A percentile compares a stretch with the other conserved stretches of the same genome.
Conservation (phyloP, 2,888 invertebrate genomes). For the Phengaris arion region DNA sequence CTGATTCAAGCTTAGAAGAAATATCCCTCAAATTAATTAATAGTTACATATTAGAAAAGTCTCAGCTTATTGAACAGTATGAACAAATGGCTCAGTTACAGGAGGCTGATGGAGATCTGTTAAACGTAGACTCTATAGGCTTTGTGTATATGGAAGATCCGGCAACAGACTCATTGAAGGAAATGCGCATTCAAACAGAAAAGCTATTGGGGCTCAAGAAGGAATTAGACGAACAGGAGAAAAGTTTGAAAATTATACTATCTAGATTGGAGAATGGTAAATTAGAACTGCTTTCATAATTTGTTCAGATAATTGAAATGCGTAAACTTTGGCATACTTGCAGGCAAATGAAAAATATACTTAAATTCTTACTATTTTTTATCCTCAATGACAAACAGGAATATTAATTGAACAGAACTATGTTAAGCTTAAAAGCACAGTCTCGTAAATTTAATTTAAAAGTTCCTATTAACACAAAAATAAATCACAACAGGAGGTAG, state of each 20-base stretch:
- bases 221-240: slow-evolving; percentile 81
- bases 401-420: no score
- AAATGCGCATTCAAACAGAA: slow-evolving; percentile 82
- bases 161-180: slow-evolving; percentile 80
- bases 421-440: no score
- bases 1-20: slow-evolving; percentile 86
- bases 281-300: not conserved
- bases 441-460: no score
- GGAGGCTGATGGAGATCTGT: slow-evolving; percentile 68
- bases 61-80: slow-evolving; percentile 83
- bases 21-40: slow-evolving; percentile 85
- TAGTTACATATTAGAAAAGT: slow-evolving; percentile 84
- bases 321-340: no score
- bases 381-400: no score
- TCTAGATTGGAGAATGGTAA: slow-evolving; percentile 57
- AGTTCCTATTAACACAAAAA: no score
- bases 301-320: not conserved
- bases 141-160: slow-evolving; percentile 82
- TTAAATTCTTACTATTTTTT: no score
- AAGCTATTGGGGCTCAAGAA: slow-evolving; percentile 82
- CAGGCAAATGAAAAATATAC: no score
- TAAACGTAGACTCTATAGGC: slow-evolving; percentile 81
- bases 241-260: slow-evolving; percentile 76
- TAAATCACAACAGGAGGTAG: no score
- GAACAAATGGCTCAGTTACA: slow-evolving; percentile 84